These are phyloP conservation scores for Synergus japonicus DNA, from an alignment of 2,888 invertebrate species.

Conservation along the genomic window DNA sequence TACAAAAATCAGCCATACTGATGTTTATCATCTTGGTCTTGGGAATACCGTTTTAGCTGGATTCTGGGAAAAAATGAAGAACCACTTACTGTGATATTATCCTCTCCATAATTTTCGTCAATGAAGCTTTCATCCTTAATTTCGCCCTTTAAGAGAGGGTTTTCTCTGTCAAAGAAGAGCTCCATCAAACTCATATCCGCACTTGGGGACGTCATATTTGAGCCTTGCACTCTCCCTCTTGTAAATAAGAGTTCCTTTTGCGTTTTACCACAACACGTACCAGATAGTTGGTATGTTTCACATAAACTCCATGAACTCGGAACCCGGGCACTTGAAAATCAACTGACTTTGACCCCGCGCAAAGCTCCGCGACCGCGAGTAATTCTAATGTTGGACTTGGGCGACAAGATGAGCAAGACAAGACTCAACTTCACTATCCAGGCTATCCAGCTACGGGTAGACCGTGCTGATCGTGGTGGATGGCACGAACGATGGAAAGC, in stretches of 20 bases:
- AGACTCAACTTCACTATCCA: background rate
- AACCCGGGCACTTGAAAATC: background rate
- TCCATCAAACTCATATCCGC: slow-evolving; percentile 74
- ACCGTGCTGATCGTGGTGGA: background rate
- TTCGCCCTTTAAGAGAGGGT: slow-evolving; percentile 66
- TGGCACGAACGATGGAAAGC: background rate
- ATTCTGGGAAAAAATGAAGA: background rate
- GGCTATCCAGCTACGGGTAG: background rate
- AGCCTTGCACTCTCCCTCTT: background rate
- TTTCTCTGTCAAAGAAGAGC: slow-evolving; percentile 71
- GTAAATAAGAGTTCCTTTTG: background rate
- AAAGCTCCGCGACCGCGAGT: background rate
- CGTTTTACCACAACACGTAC: background rate
- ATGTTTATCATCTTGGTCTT: too few species aligned
- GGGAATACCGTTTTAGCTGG: background rate
- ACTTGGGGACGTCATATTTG: slow-evolving; percentile 68
- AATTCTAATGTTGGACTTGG: too few species aligned
- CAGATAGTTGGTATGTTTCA: background rate
- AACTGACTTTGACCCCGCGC: background rate
- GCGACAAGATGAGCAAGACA: too few species aligned
- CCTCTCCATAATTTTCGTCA: slow-evolving; percentile 55
- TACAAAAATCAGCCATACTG: too few species aligned
- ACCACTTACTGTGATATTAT: slow-evolving; percentile 56
- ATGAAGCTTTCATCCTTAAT: slow-evolving; percentile 59
- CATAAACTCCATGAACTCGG: background rate